Evolutionary conservation across 2,113 vertebrate genomes (phyloP).

Genomic region (Triplophysa siluroides): DNA sequence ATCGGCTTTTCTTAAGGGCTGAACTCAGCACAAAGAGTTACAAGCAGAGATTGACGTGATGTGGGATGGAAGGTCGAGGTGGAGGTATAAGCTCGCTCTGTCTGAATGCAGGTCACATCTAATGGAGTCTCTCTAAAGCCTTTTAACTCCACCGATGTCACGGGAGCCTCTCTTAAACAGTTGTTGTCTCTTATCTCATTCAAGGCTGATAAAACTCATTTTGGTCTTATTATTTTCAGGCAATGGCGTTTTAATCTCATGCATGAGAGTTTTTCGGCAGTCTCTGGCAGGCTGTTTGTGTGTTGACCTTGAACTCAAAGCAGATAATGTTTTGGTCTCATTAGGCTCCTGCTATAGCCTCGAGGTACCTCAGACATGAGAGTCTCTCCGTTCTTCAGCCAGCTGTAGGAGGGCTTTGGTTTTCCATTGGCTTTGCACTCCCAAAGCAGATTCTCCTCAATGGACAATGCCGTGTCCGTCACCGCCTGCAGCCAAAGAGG

Average conservation of each 20-base stretch:
- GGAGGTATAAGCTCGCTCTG: slow-evolving; percentile 19
- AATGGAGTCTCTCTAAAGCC: slow-evolving; percentile 19
- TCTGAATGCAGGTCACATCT: slow-evolving; percentile 30
- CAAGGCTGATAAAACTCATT: neutral
- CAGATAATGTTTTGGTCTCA: slow-evolving; percentile 20
- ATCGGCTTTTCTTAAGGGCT: slow-evolving; percentile 49
- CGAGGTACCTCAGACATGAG: slow-evolving; percentile 51
- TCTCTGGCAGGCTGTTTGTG: slow-evolving; percentile 5
- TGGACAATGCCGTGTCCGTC: slow-evolving; percentile 77
- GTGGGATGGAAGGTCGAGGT: slow-evolving; percentile 19
- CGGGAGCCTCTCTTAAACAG: slow-evolving; percentile 1
- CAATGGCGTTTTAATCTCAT: neutral
- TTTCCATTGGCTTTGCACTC: slow-evolving; percentile 91
- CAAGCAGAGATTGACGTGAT: slow-evolving; percentile 17
- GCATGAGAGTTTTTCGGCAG: neutral
- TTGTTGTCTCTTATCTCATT: slow-evolving; percentile 20
- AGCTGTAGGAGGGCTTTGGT: slow-evolving; percentile 90
- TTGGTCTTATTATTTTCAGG: neutral
- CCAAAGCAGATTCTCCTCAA: slow-evolving; percentile 87
- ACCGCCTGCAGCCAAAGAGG: slow-evolving; percentile 91
- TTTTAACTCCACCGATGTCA: neutral
- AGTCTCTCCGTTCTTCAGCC: slow-evolving; percentile 86
- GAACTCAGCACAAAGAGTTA: slow-evolving; percentile 40
- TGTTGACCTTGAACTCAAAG: neutral
- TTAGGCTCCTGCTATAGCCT: neutral